Evolutionary conservation across 2,797 vertebrate species (phyloP).

Genomic region (Danio jaintianensis): DNA sequence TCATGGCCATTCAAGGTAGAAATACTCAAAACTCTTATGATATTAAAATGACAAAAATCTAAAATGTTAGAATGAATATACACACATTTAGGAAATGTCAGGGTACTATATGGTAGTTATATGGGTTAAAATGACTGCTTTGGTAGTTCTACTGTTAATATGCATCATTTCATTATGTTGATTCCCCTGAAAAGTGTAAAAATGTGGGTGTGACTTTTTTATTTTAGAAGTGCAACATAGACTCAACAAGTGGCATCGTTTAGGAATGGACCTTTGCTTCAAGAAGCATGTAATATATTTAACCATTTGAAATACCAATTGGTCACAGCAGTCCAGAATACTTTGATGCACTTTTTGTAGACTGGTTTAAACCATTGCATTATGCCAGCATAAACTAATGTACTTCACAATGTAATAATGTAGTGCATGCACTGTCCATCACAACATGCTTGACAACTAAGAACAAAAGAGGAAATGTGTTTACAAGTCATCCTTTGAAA

Average conservation of each 20-base stretch:
- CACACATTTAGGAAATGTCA: no score
- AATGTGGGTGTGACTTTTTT: not conserved
- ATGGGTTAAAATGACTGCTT: no score
- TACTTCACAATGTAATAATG: not conserved
- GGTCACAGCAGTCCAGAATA: not conserved
- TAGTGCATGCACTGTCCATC: not conserved
- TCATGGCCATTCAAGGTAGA: no score
- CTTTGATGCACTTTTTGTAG: not conserved
- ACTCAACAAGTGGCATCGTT: not conserved
- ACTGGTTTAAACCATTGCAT: not conserved
- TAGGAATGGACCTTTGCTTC: not conserved
- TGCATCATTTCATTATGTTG: not conserved
- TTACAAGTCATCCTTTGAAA: slow-evolving; percentile 18
- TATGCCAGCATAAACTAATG: not conserved
- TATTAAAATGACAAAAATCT: no score
- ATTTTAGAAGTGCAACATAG: not conserved
- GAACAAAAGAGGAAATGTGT: not conserved
- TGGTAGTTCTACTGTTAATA: not conserved
- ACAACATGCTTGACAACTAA: slow-evolving; percentile 21
- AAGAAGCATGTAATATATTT: not conserved
- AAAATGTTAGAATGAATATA: no score
- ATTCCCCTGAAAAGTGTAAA: not conserved
- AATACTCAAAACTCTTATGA: no score
- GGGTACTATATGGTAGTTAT: no score
- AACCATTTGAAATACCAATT: not conserved